phyloP scores from a whole-genome alignment of 2,113 vertebrate genomes.

The Melospiza melodia region DNA sequence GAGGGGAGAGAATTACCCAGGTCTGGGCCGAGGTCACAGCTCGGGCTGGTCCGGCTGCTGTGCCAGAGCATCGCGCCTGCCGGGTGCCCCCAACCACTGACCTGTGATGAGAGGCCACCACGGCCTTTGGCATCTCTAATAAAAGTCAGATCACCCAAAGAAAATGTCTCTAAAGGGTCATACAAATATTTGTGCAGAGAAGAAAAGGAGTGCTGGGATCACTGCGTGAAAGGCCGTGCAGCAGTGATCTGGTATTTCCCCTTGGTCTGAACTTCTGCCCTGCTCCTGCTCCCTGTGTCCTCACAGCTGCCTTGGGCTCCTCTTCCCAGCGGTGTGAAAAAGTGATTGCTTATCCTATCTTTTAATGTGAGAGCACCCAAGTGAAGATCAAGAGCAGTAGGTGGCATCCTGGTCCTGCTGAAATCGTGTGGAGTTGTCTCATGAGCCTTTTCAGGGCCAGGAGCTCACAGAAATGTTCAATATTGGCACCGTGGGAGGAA shows the following conservation, averaged over 20 bases:
- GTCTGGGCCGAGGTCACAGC: background rate
- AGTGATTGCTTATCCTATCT: background rate
- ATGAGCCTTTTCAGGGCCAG: background rate
- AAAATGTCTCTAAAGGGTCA: background rate
- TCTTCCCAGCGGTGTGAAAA: background rate
- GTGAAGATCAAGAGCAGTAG: background rate
- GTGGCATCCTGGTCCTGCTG: conserved; percentile 25
- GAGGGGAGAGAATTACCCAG: background rate
- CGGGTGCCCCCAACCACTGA: background rate
- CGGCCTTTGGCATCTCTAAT: background rate
- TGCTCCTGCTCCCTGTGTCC: background rate
- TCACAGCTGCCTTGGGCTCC: background rate
- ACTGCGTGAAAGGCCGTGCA: fast-evolving
- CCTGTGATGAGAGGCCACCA: background rate
- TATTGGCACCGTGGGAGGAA: fast-evolving
- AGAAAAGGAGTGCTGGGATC: background rate
- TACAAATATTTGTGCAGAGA: background rate
- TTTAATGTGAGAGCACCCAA: background rate
- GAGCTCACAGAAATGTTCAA: fast-evolving
- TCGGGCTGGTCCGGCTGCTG: fast-evolving
- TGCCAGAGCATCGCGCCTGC: background rate
- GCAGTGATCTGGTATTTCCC: background rate
- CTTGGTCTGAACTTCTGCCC: background rate
- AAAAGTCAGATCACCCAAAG: background rate
- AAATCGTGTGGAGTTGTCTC: background rate